Base-by-base conservation (phyloP, 2,797 vertebrate genomes). In the Lindbergichthys nudifrons region DNA sequence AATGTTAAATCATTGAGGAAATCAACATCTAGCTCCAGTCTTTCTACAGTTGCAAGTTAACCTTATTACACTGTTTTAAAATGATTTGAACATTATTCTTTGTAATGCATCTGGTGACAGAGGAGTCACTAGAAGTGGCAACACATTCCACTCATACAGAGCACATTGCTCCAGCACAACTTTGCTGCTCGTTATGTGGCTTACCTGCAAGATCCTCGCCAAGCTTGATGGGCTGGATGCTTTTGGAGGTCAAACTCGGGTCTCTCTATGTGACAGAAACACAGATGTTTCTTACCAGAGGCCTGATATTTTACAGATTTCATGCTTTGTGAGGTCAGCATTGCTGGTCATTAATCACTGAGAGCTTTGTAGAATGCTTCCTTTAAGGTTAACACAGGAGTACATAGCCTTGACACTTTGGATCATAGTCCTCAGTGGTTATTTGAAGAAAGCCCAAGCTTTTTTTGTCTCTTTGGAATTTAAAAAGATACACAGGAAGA, bases 171-270 rank as follows among this genome's bases (percentile, higher is more conserved):
- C 10, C 21, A 45, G 41, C 15, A 16, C 52, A 54, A 5, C 52
- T 12, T 13, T 10, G 14, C 52, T 26, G 56, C 64, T 57, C 63
- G 62, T 65, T 81, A 65, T 52, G 59, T 50, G 59, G 50, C 26
- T 3, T 23, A 48, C 56, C 64, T 67, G 43, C 26, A 41, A 46
- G 57, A 8, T 57, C 69, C 68, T 54, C 0, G 2, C 50, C 50
- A 39, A 46, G 51, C 21, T 53, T 36, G 52, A 75, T 26, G 21
- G 30, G 58, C 47, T 61, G 50, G 63, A 58, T 48, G 39, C 36
- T 43, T 18, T 64, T 48, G 32, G 32, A 72, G 48, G 52, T 75
- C 63, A 66, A 71, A 54, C 7, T 36, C 32, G 15, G 42, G 18
- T 64, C 12, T 59, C 46, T 51, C 26, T 3, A 2, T 2, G 32